A percentile compares a stretch with the other conserved stretches of the same genome.
phyloP scores from a whole-genome alignment of 1,140 invertebrate genomes.

The Drosophila kepulauana region DNA sequence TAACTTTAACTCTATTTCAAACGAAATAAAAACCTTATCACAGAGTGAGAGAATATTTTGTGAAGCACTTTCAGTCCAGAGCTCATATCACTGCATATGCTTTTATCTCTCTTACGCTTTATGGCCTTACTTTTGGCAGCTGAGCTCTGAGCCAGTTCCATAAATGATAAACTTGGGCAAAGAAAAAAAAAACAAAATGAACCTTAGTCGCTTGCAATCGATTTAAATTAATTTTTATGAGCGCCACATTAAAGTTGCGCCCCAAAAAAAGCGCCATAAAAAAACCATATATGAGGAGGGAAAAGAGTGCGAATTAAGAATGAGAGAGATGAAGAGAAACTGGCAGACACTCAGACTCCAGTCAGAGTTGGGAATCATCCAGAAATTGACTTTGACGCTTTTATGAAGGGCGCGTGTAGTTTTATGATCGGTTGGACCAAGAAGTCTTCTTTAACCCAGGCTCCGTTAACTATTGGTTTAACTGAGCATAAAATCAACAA shows the following conservation, averaged over 20 bases:
- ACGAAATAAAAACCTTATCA: too few species aligned
- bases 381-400: constrained; percentile 74
- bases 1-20: too few species aligned
- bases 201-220: constrained; percentile 8
- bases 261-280: constrained; percentile 69
- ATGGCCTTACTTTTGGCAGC: not conserved
- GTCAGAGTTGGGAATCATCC: constrained; percentile 41
- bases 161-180: not conserved
- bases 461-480: constrained; percentile 58
- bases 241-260: constrained; percentile 51
- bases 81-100: constrained; percentile 1
- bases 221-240: constrained; percentile 80
- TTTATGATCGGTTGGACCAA: constrained; percentile 60
- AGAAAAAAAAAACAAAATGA: not conserved
- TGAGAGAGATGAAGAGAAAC: not conserved
- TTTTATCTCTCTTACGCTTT: not conserved
- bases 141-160: not conserved
- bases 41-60: too few species aligned
- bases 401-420: constrained; percentile 77
- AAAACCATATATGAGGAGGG: not conserved
- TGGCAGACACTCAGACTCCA: not conserved
- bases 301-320: constrained; percentile 19
- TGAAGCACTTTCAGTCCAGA: not conserved
- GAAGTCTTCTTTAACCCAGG: not conserved
- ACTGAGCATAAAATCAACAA: constrained; percentile 78